These are phyloP conservation scores for Neuroterus valhalla DNA, from an alignment of 1,140 invertebrate species.

Conservation along the genomic window DNA sequence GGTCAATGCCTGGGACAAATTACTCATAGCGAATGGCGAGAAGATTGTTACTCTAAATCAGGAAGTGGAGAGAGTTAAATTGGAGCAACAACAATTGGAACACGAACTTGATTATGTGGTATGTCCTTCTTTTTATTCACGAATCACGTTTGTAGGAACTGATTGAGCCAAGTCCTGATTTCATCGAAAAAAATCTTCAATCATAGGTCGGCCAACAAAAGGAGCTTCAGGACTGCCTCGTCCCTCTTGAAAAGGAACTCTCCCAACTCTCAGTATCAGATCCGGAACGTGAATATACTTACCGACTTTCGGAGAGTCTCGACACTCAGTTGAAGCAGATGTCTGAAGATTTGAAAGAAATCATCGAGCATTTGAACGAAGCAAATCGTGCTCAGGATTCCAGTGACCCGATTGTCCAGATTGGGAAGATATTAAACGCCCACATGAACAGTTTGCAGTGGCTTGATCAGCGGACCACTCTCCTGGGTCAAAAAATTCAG, in stretches of 20 bases:
- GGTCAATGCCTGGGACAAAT: conserved; percentile 95
- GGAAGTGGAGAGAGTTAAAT: conserved; percentile 89
- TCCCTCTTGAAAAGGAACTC: conserved; percentile 89
- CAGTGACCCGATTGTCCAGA: conserved; percentile 92
- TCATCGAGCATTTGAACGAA: conserved; percentile 95
- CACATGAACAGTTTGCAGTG: conserved; percentile 97
- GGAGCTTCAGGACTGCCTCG: conserved; percentile 91
- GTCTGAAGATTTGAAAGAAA: conserved; percentile 95
- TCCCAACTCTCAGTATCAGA: conserved; percentile 84
- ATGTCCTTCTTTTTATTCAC: conserved; percentile 38
- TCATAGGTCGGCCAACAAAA: conserved; percentile 85
- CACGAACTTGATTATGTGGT: conserved; percentile 96
- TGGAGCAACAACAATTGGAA: conserved; percentile 92
- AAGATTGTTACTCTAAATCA: conserved; percentile 92
- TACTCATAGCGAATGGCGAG: conserved; percentile 93
- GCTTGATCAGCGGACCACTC: conserved; percentile 87
- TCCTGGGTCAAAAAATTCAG: conserved; percentile 87
- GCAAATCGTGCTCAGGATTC: conserved; percentile 88
- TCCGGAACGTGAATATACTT: conserved; percentile 90
- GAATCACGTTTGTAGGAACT: not conserved
- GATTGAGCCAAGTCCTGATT: conserved; percentile 11
- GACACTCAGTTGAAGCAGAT: conserved; percentile 95
- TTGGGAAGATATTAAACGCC: conserved; percentile 94
- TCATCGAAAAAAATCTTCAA: conserved; percentile 33
- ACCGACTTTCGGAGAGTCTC: conserved; percentile 90